phyloP scores from a whole-genome alignment of 2,888 invertebrate species.

The Lasioglossum villosulum region DNA sequence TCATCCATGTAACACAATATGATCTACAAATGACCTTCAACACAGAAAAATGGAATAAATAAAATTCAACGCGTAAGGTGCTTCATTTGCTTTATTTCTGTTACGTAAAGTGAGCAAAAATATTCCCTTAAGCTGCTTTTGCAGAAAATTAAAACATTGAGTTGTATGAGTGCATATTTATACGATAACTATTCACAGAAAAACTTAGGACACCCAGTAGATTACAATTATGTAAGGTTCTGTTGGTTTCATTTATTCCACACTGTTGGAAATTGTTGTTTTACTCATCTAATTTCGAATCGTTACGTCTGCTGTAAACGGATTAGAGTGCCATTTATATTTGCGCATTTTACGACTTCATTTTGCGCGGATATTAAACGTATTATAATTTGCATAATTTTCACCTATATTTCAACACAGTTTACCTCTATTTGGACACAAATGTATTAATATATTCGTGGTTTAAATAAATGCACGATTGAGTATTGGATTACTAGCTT shows the following conservation, averaged over 20 bases:
- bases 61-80: too few species aligned
- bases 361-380: not conserved
- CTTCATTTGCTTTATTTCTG: too few species aligned
- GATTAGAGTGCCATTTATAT: not conserved
- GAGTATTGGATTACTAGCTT: not conserved
- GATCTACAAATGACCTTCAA: too few species aligned
- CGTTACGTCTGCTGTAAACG: not conserved
- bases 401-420: not conserved
- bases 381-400: not conserved
- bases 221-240: not conserved
- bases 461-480: not conserved
- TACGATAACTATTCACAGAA: not conserved
- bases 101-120: too few species aligned
- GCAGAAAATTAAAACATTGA: not conserved
- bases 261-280: not conserved
- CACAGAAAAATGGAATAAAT: too few species aligned
- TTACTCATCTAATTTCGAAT: not conserved
- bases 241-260: not conserved
- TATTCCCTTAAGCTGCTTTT: too few species aligned
- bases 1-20: too few species aligned
- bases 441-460: not conserved
- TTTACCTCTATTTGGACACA: not conserved
- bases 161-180: not conserved
- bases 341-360: not conserved
- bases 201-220: not conserved